These are phyloP conservation scores for Blastomussa wellsi DNA, from an alignment of 92 coral and sea anemone species.

Conservation along the genomic window DNA sequence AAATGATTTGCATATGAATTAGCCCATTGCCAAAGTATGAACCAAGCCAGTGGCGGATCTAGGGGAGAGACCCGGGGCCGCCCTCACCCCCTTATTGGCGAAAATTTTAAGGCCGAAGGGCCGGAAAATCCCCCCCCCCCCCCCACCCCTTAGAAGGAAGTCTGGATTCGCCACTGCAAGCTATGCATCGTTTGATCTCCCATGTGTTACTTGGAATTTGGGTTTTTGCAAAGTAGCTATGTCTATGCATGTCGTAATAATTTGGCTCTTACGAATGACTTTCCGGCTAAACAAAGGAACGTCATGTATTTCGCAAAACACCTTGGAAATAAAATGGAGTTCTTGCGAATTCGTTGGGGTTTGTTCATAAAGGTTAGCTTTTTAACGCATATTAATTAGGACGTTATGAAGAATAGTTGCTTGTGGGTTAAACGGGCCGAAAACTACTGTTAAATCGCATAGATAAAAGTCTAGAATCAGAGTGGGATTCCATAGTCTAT, in stretches of 20 bases:
- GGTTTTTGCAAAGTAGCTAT: constrained; percentile 17
- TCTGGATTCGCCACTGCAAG: no score
- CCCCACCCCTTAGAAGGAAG: no score
- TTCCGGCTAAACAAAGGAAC: constrained; percentile 16
- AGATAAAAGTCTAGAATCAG: no score
- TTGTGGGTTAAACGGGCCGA: constrained; percentile 3
- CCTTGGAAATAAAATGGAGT: constrained; percentile 2
- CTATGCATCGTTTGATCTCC: constrained; percentile 1
- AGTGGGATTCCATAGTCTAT: no score
- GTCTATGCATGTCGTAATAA: constrained; percentile 8
- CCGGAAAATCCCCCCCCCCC: no score
- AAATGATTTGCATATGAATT: not conserved
- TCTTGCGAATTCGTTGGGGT: constrained; percentile 8
- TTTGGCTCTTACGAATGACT: constrained; percentile 18
- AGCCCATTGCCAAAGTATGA: constrained; percentile 12
- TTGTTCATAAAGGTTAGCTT: constrained; percentile 15
- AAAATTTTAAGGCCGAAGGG: no score
- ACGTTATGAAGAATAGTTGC: not conserved
- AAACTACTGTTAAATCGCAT: not conserved
- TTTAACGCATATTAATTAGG: not conserved
- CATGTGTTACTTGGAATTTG: constrained; percentile 2
- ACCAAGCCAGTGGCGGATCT: no score
- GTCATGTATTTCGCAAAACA: constrained; percentile 13
- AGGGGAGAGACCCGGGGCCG: no score
- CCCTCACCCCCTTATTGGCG: no score